These are phyloP conservation scores for Marmota flaviventris DNA, from an alignment of 2,113 vertebrate genomes.

Conservation along the genomic window DNA sequence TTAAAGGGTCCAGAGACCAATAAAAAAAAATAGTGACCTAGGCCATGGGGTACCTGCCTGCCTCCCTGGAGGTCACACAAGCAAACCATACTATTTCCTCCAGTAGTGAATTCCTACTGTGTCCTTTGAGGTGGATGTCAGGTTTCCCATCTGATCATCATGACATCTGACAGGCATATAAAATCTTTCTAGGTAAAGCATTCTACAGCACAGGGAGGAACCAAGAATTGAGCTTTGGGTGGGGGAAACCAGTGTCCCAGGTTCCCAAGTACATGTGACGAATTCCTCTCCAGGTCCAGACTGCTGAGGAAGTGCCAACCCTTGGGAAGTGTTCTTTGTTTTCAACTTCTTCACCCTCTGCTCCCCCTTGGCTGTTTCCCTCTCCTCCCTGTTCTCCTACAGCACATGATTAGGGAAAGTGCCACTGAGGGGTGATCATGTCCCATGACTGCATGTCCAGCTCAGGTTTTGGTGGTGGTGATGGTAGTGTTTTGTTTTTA, in stretches of 20 bases:
- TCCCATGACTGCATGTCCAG: too few relatives aligned
- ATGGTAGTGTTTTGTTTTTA: too few relatives aligned
- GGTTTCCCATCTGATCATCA: neutral
- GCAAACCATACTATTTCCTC: neutral
- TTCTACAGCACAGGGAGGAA: neutral
- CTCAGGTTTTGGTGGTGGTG: too few relatives aligned
- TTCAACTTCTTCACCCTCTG: neutral
- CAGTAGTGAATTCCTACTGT: neutral
- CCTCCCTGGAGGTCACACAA: neutral
- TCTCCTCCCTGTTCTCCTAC: neutral
- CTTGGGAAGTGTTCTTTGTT: neutral
- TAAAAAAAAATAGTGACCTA: neutral
- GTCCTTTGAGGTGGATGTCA: fast-evolving
- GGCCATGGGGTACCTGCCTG: fast-evolving
- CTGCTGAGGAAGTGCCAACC: neutral
- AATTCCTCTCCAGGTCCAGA: neutral
- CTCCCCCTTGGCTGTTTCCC: neutral
- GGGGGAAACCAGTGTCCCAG: neutral
- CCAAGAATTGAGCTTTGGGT: neutral
- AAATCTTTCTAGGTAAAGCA: neutral
- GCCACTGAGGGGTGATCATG: neutral
- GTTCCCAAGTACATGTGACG: fast-evolving
- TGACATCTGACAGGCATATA: neutral
- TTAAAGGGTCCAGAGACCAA: neutral
- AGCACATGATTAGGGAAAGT: neutral